Percentiles rank a stretch among this genome's conserved stretches.
Evolutionary conservation across 2,888 invertebrate genomes (phyloP).

Genomic region (Phymatocera aterrima): DNA sequence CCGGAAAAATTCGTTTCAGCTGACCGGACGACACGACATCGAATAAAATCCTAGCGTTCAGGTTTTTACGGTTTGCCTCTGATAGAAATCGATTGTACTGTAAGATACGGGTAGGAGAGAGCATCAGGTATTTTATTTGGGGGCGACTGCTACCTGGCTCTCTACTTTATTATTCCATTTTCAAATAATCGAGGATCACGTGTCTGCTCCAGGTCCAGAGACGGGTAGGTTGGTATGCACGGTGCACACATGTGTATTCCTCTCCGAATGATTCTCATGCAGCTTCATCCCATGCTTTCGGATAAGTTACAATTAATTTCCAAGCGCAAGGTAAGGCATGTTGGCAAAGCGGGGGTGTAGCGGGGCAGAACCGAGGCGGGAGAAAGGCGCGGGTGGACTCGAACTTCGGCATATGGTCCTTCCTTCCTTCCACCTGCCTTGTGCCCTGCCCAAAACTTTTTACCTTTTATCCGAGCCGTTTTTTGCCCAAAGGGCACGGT

Average conservation of each 20-base stretch:
- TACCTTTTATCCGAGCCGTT: constrained; percentile 53
- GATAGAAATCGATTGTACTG: constrained; percentile 30
- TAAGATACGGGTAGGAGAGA: constrained; percentile 1
- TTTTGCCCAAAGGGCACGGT: constrained; percentile 59
- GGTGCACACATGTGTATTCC: neutral
- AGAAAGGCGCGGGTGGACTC: constrained; percentile 68
- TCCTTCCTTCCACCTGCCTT: constrained; percentile 65
- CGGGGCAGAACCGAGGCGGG: constrained; percentile 56
- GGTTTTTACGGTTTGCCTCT: constrained; percentile 19
- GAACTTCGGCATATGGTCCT: constrained; percentile 69
- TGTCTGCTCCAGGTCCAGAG: neutral
- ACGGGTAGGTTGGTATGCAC: no score
- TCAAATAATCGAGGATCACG: no score
- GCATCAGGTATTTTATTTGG: neutral
- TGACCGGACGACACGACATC: constrained; percentile 21
- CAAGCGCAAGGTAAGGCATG: neutral
- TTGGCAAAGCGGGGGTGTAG: neutral
- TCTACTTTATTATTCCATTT: no score
- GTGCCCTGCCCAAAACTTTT: constrained; percentile 57
- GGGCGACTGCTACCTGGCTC: constrained; percentile 25
- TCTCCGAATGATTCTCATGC: constrained; percentile 19
- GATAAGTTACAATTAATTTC: constrained; percentile 45
- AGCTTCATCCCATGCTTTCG: constrained; percentile 19
- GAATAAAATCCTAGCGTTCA: constrained; percentile 19
- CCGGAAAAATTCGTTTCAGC: constrained; percentile 23